A percentile compares a stretch with the other conserved stretches of the same genome.
phyloP scores from a whole-genome alignment of 2,888 invertebrate species.

The Terebella lapidaria region DNA sequence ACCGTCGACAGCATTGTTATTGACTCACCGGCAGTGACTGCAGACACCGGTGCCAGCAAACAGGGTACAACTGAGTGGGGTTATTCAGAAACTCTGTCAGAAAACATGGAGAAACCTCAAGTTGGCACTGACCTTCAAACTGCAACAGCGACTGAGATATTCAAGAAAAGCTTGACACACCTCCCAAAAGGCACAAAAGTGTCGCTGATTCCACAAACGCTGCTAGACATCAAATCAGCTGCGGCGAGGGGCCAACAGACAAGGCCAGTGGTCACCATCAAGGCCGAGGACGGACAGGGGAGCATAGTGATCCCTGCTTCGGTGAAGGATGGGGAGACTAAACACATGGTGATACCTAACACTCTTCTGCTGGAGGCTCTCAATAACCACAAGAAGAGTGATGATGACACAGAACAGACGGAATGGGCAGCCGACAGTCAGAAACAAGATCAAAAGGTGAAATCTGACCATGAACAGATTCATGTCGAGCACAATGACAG shows the following conservation, averaged over 20 bases:
- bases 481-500: background rate
- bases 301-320: background rate
- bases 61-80: background rate
- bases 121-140: background rate
- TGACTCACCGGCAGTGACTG: background rate
- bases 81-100: background rate
- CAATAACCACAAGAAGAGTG: too few species aligned
- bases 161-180: background rate
- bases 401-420: background rate
- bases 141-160: background rate
- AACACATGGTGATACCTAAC: background rate
- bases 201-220: background rate
- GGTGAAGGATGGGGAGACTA: background rate
- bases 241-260: background rate
- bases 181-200: background rate
- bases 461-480: background rate
- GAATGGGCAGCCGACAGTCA: background rate
- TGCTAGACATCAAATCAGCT: background rate
- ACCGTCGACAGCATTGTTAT: background rate
- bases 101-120: background rate
- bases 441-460: background rate
- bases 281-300: background rate
- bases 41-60: background rate
- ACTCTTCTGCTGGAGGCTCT: background rate
- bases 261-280: background rate